phyloP scores from a whole-genome alignment of 2,888 invertebrate genomes.

The Archips xylosteana region DNA sequence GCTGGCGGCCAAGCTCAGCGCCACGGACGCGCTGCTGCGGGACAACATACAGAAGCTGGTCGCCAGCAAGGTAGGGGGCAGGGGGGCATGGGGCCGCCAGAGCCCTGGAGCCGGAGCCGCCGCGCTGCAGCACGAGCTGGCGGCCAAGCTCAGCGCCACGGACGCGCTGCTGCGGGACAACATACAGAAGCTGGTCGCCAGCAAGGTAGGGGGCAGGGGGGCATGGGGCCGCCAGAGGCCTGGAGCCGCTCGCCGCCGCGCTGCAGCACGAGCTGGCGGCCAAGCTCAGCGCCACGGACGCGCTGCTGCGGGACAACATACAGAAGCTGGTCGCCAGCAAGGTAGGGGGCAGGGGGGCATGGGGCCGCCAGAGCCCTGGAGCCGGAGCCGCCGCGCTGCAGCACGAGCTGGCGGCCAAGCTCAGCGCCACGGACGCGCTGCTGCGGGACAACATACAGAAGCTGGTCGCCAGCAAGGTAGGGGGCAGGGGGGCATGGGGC shows the following conservation, averaged over 20 bases:
- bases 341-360: conserved; percentile 74
- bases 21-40: conserved; percentile 90
- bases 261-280: conserved; percentile 90
- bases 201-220: conserved; percentile 85
- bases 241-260: conserved; percentile 91
- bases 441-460: conserved; percentile 93
- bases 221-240: conserved; percentile 86
- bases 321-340: conserved; percentile 92
- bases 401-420: conserved; percentile 89
- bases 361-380: conserved; percentile 89
- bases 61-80: conserved; percentile 88
- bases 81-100: conserved; percentile 83
- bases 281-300: conserved; percentile 90
- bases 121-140: conserved; percentile 90
- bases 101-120: conserved; percentile 90
- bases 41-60: conserved; percentile 93
- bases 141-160: conserved; percentile 89
- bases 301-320: conserved; percentile 91
- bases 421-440: conserved; percentile 89
- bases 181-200: conserved; percentile 91
- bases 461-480: conserved; percentile 91
- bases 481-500: conserved; percentile 73
- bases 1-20: conserved; percentile 89
- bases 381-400: conserved; percentile 91
- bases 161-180: conserved; percentile 92